phyloP scores from a whole-genome alignment of 2,113 vertebrate genomes.

The Stictonetta naevosa region DNA sequence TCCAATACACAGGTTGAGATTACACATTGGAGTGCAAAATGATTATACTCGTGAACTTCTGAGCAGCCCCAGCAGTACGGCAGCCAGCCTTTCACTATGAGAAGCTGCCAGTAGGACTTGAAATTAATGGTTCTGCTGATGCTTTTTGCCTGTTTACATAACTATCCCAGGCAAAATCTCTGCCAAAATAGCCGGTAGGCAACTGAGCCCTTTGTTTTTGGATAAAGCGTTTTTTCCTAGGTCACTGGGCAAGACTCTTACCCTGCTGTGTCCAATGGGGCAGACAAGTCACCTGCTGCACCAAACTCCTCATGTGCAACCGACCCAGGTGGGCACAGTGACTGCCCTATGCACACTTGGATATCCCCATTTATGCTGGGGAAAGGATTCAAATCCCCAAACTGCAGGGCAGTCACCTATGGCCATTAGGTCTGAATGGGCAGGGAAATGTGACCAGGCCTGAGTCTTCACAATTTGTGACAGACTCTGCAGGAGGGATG shows the following conservation, averaged over 20 bases:
- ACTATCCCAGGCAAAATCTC: not conserved
- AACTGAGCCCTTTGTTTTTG: not conserved
- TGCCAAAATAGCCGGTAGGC: not conserved
- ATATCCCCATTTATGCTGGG: not conserved
- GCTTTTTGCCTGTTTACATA: not conserved
- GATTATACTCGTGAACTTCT: not conserved
- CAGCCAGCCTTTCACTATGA: not conserved
- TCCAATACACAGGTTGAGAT: not conserved
- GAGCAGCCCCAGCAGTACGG: not conserved
- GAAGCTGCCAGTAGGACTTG: not conserved
- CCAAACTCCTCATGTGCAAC: not conserved
- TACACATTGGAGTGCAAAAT: not conserved
- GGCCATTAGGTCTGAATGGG: not conserved
- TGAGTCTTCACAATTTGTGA: not conserved
- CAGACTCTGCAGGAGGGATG: not conserved
- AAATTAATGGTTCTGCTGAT: not conserved
- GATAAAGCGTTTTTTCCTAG: not conserved
- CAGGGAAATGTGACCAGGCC: not conserved
- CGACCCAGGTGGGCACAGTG: not conserved
- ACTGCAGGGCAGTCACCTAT: not conserved
- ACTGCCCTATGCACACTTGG: fast-evolving
- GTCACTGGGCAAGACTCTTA: not conserved
- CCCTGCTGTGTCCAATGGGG: not conserved
- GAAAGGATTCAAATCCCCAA: not conserved
- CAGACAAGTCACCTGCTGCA: fast-evolving